Base-by-base conservation (phyloP, 2,113 vertebrate species). In the Siniperca knerii region DNA sequence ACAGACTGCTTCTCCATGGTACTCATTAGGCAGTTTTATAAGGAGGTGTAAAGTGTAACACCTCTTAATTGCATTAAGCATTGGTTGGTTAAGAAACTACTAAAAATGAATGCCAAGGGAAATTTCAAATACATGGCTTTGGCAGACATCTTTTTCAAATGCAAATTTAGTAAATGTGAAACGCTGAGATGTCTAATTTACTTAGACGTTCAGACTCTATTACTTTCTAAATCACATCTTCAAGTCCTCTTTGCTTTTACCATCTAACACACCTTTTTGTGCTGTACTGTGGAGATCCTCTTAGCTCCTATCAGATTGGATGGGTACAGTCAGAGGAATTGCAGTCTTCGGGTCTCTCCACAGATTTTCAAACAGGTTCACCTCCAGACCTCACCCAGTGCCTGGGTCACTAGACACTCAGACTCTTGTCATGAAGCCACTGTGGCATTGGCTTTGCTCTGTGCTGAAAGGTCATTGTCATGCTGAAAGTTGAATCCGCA, bases 321-420 rank as follows among this genome's bases (percentile, higher is more conserved):
- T 54, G 29, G 29, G n/a, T 42, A 37, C 20, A 58, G n/a, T 55
- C 13, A 2, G 29, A 58, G 29, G 21, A 71, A 40, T 13, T 55
- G 33, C 35, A 61, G 33, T 0, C 50, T 66, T 76, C 58, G 7
- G 48, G 23, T 79, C 33, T 48, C 20, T 3, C 8, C 50, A 42
- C 69, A 48, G 37, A 77, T 73, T 69, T 74, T 64, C 37, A 67
- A 67, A 35, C 20, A 23, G 33, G 2, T 44, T 77, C 16, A 73
- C n/a, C 33, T 72, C 10, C 58, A 69, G 62, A 44, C 55, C 20
- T 69, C 0, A 29, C 40, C 13, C 2, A 4, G 46, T 25, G 29
- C 12, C 37, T 9, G 20, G 25, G n/a, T 69, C 68, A 73, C 64
- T 8, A 29, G 46, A 21, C 62, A 64, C 65, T 80, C 35, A 12